phyloP scores from a whole-genome alignment of 2,797 vertebrate species.

The Diplodus sargus region DNA sequence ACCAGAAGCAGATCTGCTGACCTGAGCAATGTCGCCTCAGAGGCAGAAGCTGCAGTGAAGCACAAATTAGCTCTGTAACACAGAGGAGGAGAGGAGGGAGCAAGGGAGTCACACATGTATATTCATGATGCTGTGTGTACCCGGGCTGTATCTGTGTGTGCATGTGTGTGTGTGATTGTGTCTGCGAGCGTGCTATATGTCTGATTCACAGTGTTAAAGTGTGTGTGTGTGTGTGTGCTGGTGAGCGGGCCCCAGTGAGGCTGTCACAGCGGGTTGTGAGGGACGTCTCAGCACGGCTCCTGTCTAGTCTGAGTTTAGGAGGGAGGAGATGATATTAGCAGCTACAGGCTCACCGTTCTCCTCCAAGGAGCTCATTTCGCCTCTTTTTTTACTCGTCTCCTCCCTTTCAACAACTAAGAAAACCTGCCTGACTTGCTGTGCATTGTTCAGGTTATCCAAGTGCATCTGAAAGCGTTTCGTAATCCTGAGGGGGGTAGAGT shows the following conservation, averaged over 20 bases:
- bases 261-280: constrained; percentile 57
- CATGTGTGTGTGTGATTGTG: constrained; percentile 40
- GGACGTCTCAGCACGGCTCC: constrained; percentile 63
- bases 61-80: constrained; percentile 67
- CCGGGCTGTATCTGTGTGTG: constrained; percentile 30
- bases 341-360: constrained; percentile 32
- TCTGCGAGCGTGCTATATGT: constrained; percentile 30
- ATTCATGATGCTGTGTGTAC: constrained; percentile 56
- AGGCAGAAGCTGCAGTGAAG: constrained; percentile 59
- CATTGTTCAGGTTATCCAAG: not conserved
- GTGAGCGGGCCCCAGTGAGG: constrained; percentile 45
- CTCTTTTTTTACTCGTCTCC: not conserved
- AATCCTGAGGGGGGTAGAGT: constrained; percentile 5
- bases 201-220: constrained; percentile 32
- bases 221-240: constrained; percentile 34
- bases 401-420: constrained; percentile 5
- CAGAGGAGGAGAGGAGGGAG: constrained; percentile 24
- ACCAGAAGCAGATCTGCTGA: constrained; percentile 71
- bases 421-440: not conserved
- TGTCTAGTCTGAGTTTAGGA: constrained; percentile 65
- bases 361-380: constrained; percentile 23
- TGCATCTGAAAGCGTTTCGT: not conserved
- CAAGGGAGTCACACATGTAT: constrained; percentile 58
- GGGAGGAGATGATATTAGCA: constrained; percentile 75
- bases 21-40: constrained; percentile 53